Evolutionary conservation across 2,888 invertebrate species (phyloP).

Genomic region (Anorthoa munda): DNA sequence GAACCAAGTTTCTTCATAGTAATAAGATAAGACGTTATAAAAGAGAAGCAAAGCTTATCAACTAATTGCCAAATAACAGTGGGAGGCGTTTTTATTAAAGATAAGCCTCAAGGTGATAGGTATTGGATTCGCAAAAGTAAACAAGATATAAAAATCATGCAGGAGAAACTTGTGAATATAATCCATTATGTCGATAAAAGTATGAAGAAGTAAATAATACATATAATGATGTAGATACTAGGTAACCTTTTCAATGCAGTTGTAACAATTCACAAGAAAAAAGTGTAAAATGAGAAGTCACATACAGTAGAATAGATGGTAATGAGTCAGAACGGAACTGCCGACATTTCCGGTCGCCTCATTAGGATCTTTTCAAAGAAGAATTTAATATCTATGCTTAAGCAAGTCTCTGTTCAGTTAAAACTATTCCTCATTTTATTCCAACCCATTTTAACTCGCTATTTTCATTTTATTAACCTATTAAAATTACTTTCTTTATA

Average conservation of each 20-base stretch:
- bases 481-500: background rate
- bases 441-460: background rate
- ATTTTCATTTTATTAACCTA: background rate
- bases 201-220: background rate
- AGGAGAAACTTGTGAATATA: background rate
- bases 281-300: background rate
- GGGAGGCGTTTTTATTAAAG: conserved; percentile 22
- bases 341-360: conserved; percentile 37
- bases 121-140: conserved; percentile 17
- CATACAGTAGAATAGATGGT: conserved; percentile 7
- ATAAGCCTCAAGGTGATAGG: conserved; percentile 48
- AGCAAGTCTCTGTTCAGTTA: background rate
- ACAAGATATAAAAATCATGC: background rate
- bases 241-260: background rate
- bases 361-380: conserved; percentile 40
- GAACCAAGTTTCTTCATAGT: conserved; percentile 52
- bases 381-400: background rate
- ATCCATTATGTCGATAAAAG: background rate
- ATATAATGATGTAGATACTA: background rate
- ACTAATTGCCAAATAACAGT: conserved; percentile 45
- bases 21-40: conserved; percentile 62
- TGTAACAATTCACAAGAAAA: background rate
- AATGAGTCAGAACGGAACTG: conserved; percentile 34
- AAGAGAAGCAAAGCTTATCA: conserved; percentile 64
- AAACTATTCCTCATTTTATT: conserved; percentile 7